Evolutionary conservation across 2,888 invertebrate genomes (phyloP).

Genomic region (Fissipunctia ypsillon): DNA sequence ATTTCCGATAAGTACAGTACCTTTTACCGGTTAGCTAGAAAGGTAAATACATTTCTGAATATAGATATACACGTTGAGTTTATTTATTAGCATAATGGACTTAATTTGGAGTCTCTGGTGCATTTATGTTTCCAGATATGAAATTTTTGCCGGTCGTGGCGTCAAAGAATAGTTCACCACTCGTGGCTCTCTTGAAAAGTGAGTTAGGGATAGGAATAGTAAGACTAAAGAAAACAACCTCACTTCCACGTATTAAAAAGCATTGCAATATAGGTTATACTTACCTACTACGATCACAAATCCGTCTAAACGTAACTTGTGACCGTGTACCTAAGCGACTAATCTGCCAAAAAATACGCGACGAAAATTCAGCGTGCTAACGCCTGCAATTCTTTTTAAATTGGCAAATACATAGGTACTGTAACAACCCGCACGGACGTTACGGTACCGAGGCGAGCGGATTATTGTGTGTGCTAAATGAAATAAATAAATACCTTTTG

Average conservation of each 20-base stretch:
- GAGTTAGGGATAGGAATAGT: no score
- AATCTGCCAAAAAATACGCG: neutral
- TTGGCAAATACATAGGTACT: neutral
- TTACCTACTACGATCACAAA: neutral
- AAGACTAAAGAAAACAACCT: no score
- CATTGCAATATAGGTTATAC: neutral
- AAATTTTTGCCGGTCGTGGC: neutral
- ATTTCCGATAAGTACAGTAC: constrained; percentile 46
- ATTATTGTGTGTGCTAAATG: no score
- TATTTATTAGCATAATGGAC: constrained; percentile 27
- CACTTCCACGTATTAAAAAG: neutral
- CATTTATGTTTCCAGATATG: neutral
- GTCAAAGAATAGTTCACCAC: neutral
- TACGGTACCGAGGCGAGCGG: no score
- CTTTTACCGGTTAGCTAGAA: constrained; percentile 36
- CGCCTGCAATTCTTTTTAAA: neutral
- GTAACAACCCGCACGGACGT: no score
- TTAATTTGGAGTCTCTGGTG: neutral
- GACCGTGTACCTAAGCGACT: neutral
- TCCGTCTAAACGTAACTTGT: neutral
- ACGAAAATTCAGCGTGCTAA: neutral
- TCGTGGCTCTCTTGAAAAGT: neutral
- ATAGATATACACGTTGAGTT: neutral
- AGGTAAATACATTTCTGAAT: constrained; percentile 42
- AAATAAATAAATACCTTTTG: no score